Conservation (phyloP, 2,797 vertebrate genomes). For the Schizopygopsis pylzovi region DNA sequence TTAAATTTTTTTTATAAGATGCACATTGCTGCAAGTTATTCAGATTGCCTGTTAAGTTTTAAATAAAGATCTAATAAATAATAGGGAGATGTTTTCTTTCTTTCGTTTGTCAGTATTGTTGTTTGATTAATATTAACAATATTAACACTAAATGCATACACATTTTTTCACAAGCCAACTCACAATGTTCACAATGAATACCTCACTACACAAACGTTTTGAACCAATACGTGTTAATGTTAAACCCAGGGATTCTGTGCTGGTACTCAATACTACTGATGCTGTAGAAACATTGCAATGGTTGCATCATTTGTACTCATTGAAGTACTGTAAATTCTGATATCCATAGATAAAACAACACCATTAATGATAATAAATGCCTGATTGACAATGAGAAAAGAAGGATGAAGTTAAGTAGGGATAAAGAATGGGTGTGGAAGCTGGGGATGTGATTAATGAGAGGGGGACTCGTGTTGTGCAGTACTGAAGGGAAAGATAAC, state of each 20-base stretch:
- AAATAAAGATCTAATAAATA: background rate
- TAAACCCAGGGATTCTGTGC: background rate
- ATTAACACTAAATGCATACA: no score
- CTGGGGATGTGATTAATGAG: constrained; percentile 60
- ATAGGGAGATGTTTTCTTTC: background rate
- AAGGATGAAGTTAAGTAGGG: constrained; percentile 58
- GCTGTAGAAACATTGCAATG: background rate
- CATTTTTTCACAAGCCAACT: background rate
- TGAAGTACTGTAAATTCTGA: background rate
- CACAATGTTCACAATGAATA: background rate
- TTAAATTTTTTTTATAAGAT: background rate
- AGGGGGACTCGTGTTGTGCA: constrained; percentile 42
- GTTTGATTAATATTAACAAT: background rate
- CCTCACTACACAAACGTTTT: background rate
- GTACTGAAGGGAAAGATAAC: constrained; percentile 7
- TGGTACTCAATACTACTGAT: background rate
- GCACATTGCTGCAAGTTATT: background rate
- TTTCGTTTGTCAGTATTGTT: background rate
- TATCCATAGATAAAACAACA: constrained; percentile 69
- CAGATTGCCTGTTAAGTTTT: background rate
- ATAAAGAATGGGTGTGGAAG: constrained; percentile 68
- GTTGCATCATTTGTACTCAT: constrained; percentile 21
- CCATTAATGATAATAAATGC: constrained; percentile 83
- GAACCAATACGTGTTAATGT: background rate
- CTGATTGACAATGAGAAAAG: constrained; percentile 80